Base-by-base conservation (phyloP, 2,888 invertebrate species). In the Pteria penguin region DNA sequence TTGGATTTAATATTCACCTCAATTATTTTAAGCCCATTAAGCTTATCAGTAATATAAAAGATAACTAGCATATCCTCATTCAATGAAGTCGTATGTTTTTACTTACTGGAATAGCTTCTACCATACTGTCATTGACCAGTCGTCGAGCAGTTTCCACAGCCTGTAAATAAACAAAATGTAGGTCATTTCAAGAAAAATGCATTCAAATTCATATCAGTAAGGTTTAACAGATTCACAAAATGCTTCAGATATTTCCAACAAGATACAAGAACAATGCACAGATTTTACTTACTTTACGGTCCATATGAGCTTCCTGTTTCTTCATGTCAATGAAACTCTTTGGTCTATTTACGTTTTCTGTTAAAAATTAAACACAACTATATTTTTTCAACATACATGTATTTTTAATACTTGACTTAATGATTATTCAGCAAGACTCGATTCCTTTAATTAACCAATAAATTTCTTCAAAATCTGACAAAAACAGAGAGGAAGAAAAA, bases 291-390 rank as follows among this genome's bases (percentile, higher is more conserved):
- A 89, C 89, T 84, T 83, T 83, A 78, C 92, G 94, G 93, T 98
- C 98, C 86, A 95, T 94, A 77, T 95, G 94, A 88, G 96, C 95
- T 91, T 98, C 98, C 93, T 97, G 95, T 91, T 96, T 95, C 90
- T 97, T 97, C 96, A 97, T 96, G 88, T 97, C 97, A 45, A 95
- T 96, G 92, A 98, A 98, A 66, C 88, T 87, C 31, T 92, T 92
- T 36, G 92, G 92, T 95, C 97, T 2, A 95, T 93, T 97, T 0
- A 98, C 98, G 93, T 98, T 98, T 1, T 97, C 97, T 93, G 90
- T 4, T 90, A 89, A 55, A 67, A 36, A 78, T 62, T 54, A 33
- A 65, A 61, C 33, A 68, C n/a, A n/a, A n/a, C n/a, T n/a, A n/a
- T n/a, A n/a, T n/a, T n/a, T n/a, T n/a, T n/a, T n/a, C n/a, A n/a